Evolutionary conservation across 2,113 vertebrate genomes (phyloP).

Genomic region (Zosterops borbonicus): DNA sequence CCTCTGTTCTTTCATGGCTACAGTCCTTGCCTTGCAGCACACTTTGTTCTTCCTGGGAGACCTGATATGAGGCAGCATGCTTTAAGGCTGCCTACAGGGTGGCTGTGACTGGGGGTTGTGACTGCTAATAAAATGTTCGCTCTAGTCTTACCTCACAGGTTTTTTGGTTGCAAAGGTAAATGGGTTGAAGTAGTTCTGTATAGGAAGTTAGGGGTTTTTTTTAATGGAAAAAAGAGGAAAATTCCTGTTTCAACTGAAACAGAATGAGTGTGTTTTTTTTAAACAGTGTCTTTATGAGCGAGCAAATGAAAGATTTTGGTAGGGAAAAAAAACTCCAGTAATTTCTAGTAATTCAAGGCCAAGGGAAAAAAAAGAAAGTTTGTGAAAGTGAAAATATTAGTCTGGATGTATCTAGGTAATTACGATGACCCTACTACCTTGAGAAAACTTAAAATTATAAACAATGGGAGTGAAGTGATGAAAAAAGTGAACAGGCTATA

Average conservation of each 20-base stretch:
- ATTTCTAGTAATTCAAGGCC: background rate
- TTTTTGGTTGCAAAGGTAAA: background rate
- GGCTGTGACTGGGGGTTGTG: background rate
- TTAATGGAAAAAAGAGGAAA: background rate
- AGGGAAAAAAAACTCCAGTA: background rate
- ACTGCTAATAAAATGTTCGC: background rate
- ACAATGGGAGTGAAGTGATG: background rate
- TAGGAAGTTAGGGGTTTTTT: fast-evolving
- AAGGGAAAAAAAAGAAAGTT: background rate
- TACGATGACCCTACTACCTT: background rate
- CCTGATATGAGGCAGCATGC: background rate
- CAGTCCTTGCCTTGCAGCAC: background rate
- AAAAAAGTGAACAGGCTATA: background rate
- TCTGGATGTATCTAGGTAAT: background rate
- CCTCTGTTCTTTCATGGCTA: background rate
- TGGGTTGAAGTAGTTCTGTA: background rate
- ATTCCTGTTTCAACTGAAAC: background rate
- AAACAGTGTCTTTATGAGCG: background rate
- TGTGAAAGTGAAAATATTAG: background rate
- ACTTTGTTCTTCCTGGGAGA: conserved; percentile 7
- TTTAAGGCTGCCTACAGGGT: background rate
- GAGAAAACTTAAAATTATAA: background rate
- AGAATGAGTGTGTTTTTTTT: background rate
- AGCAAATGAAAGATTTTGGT: background rate
- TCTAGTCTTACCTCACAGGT: background rate